Evolutionary conservation across 2,797 vertebrate genomes (phyloP).

Genomic region (Anguilla marmorata): DNA sequence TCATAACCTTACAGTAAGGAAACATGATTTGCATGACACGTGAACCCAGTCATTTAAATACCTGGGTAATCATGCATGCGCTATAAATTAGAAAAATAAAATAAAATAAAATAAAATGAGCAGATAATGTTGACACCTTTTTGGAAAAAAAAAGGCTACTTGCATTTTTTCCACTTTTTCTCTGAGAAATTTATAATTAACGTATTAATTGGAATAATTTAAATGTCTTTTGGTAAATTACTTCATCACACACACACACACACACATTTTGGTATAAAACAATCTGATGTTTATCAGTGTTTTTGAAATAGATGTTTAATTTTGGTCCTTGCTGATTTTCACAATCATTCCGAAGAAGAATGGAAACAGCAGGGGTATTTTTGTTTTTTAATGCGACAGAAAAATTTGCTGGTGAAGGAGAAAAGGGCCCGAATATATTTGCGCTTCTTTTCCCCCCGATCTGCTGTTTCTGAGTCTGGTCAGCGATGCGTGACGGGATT

Average conservation of each 20-base stretch:
- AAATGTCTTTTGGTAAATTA: background rate
- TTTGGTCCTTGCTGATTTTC: background rate
- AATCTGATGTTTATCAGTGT: background rate
- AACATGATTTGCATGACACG: too few species aligned
- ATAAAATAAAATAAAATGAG: background rate
- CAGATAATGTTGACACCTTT: background rate
- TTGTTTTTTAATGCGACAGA: background rate
- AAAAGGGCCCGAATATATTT: background rate
- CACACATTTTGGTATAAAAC: background rate
- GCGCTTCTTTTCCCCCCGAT: background rate
- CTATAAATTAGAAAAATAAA: too few species aligned
- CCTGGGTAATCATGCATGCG: too few species aligned
- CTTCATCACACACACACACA: background rate
- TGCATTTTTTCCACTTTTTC: background rate
- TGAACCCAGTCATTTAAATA: too few species aligned
- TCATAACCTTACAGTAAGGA: conserved; percentile 38
- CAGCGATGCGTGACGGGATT: background rate
- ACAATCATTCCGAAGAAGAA: background rate
- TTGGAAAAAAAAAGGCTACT: background rate
- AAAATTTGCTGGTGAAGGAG: background rate
- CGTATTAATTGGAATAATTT: background rate
- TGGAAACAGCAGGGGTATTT: background rate
- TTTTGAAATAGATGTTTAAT: background rate
- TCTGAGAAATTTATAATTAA: background rate
- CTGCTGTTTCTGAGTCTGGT: background rate